phyloP scores from a whole-genome alignment of 2,888 invertebrate genomes.

The Acleris literana region DNA sequence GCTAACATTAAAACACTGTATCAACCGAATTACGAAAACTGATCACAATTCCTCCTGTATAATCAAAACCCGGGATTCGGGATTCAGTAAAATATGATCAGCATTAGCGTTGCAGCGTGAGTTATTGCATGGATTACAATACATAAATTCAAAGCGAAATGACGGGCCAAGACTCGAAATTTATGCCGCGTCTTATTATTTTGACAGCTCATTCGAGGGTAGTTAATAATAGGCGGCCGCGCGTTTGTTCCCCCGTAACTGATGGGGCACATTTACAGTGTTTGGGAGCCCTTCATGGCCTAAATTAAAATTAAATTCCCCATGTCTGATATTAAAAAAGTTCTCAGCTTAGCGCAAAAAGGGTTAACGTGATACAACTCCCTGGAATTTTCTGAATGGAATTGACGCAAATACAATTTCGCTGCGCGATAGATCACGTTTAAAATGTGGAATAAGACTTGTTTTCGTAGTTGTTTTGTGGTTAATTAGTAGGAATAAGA shows the following conservation, averaged over 20 bases:
- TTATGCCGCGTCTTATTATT: conserved; percentile 73
- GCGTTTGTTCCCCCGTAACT: conserved; percentile 44
- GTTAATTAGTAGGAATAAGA: no score
- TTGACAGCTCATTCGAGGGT: conserved; percentile 66
- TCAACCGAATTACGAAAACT: no score
- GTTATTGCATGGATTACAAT: conserved; percentile 72
- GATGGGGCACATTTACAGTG: conserved; percentile 46
- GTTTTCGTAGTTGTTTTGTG: no score
- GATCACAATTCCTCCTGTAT: neutral
- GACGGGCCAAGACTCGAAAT: conserved; percentile 59
- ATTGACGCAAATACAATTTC: conserved; percentile 13
- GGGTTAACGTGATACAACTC: conserved; percentile 27
- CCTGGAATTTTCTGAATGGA: conserved; percentile 11
- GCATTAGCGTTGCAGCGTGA: conserved; percentile 53
- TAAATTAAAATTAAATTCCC: conserved; percentile 29
- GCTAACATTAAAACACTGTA: neutral
- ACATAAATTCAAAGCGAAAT: conserved; percentile 57
- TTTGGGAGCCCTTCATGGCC: conserved; percentile 38
- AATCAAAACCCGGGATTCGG: conserved; percentile 45
- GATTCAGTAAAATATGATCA: conserved; percentile 55
- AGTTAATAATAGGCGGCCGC: conserved; percentile 48
- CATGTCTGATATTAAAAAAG: conserved; percentile 34
- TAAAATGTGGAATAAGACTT: no score
- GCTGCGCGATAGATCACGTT: neutral
- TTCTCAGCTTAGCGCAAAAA: conserved; percentile 11